Conservation (phyloP, 2,888 invertebrate genomes). For the Leptothorax acervorum region DNA sequence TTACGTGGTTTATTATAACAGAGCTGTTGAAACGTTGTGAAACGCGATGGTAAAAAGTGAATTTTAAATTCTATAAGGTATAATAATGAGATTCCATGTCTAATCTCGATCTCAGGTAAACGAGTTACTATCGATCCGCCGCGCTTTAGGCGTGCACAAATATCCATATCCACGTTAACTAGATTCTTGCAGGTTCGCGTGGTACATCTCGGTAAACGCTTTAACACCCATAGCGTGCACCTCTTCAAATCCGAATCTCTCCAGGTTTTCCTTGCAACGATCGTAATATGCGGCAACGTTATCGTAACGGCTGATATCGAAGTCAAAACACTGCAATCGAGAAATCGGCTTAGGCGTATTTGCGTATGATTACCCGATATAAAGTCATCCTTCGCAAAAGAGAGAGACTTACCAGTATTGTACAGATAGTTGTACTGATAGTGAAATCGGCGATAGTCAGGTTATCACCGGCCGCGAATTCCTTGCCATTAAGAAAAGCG, state of each 20-base stretch:
- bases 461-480: conserved; percentile 89
- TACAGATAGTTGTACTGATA: conserved; percentile 88
- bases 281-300: conserved; percentile 89
- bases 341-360: conserved; percentile 1
- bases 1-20: conserved; percentile 19
- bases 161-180: conserved; percentile 57
- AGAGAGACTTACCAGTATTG: conserved; percentile 84
- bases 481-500: conserved; percentile 87
- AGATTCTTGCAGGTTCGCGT: conserved; percentile 72
- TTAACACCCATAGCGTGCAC: conserved; percentile 77
- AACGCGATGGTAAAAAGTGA: conserved; percentile 11
- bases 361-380: background rate
- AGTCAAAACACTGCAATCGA: conserved; percentile 81
- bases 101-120: conserved; percentile 68
- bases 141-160: conserved; percentile 34
- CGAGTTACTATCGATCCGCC: conserved; percentile 48
- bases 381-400: background rate
- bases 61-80: conserved; percentile 46
- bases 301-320: conserved; percentile 87
- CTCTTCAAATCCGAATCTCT: conserved; percentile 89
- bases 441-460: conserved; percentile 91
- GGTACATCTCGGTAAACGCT: conserved; percentile 75
- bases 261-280: conserved; percentile 88
- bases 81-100: conserved; percentile 62
- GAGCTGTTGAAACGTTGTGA: background rate